Percentiles rank a stretch among this genome's conserved stretches.
Evolutionary conservation across 2,113 vertebrate genomes (phyloP).

Genomic region (Clarias batrachus): DNA sequence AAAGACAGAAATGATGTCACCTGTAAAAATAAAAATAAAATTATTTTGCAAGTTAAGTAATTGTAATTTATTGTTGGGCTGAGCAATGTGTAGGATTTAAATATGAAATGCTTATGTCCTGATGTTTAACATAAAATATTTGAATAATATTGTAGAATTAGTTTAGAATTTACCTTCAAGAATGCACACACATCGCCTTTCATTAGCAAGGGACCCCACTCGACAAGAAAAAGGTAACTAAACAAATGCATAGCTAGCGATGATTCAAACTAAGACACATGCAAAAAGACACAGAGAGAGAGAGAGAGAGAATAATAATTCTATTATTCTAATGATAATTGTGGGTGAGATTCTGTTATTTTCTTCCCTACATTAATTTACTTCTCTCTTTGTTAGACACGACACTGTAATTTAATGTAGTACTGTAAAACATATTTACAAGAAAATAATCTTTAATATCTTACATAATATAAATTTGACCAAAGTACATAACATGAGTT

Average conservation of each 20-base stretch:
- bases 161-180: conserved; percentile 6
- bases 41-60: background rate
- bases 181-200: background rate
- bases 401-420: too few species aligned
- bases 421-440: too few species aligned
- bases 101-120: background rate
- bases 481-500: too few species aligned
- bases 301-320: background rate
- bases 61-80: background rate
- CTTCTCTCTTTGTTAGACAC: background rate
- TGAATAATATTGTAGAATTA: background rate
- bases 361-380: background rate
- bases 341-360: background rate
- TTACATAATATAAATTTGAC: too few species aligned
- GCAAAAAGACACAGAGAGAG: too few species aligned
- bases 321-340: too few species aligned
- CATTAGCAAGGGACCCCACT: background rate
- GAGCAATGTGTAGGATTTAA: background rate
- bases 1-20: background rate
- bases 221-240: conserved; percentile 19
- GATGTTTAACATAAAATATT: background rate
- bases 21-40: conserved; percentile 24
- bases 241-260: conserved; percentile 18
- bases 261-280: background rate
- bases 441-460: too few species aligned